Evolutionary conservation across 2,113 vertebrate genomes (phyloP).

Genomic region (Strigops habroptila): DNA sequence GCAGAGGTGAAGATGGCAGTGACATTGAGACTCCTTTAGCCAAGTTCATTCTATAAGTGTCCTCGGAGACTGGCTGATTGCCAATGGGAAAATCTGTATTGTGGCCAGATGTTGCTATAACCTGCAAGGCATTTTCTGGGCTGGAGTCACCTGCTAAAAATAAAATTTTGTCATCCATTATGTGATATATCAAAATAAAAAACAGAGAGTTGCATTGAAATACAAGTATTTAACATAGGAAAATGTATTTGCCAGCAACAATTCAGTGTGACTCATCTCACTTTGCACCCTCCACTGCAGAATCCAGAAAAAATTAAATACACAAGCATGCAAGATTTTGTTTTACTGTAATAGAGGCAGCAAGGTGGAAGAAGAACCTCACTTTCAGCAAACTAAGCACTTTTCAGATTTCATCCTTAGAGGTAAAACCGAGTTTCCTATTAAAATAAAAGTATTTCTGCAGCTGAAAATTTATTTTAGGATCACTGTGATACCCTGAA

Average conservation of each 20-base stretch:
- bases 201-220: background rate
- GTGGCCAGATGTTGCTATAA: conserved; percentile 60
- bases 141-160: conserved; percentile 78
- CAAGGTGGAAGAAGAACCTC: background rate
- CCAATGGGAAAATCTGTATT: conserved; percentile 65
- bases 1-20: conserved; percentile 92
- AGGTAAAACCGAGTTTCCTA: background rate
- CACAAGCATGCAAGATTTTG: background rate
- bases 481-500: background rate
- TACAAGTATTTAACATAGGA: background rate
- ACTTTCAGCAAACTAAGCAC: background rate
- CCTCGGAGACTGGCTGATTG: conserved; percentile 69
- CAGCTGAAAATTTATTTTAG: background rate
- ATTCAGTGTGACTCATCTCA: rapidly evolving
- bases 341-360: background rate
- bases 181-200: background rate
- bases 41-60: conserved; percentile 79
- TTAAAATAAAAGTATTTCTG: background rate
- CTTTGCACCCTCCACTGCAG: background rate
- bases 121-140: conserved; percentile 70
- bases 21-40: conserved; percentile 95
- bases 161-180: background rate
- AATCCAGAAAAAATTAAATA: background rate
- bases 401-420: background rate
- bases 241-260: background rate